Base-by-base conservation (phyloP, 2,888 invertebrate species). In the Autographa gamma region DNA sequence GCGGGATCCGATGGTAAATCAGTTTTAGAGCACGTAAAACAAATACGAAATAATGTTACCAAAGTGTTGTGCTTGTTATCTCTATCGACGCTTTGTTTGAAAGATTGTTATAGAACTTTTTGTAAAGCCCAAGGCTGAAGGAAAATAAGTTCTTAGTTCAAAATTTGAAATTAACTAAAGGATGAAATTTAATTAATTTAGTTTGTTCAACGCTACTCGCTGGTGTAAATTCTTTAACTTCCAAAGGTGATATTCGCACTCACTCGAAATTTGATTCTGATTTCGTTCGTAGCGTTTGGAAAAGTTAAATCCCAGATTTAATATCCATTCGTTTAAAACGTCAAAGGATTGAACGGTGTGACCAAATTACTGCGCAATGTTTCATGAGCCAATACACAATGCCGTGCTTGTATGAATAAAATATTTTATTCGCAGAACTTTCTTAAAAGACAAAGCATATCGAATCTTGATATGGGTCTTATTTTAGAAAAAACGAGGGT, bases 161-260 rank as follows among this genome's bases (percentile, higher is more conserved):
- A 63, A 78, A 25, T 25, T 25, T 25, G 25, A 25, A 25, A 25
- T 77, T 66, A 72, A 69, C 7, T 48, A 7, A 16, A 16, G 32
- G 71, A 65, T 72, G 73, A 70, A 63, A 73, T 43, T 43, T 43
- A 76, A 78, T 80, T 79, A 76, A 82, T 80, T 80, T 81, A 83
- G 74, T n/a, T n/a, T n/a, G n/a, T 79, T 65, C 60, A 69, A 71
- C 62, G 68, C 72, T 76, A 72, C 72, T 74, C 69, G 71, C 71
- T 25, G 25, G 60, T 63, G 66, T 61, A 76, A 80, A 70, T 81
- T 70, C 66, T 63, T 66, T 58, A 68, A 68, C 66, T 82, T 71
- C 62, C 61, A 43, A 81, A 74, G 68, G 73, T 77, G 74, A 80
- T 72, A 79, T 80, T 80, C 70, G 63, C 73, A 66, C 61, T 65